Percentiles rank a stretch among this genome's conserved stretches.
Evolutionary conservation across 2,888 invertebrate genomes (phyloP).

Genomic region (Eupsilia transversa): DNA sequence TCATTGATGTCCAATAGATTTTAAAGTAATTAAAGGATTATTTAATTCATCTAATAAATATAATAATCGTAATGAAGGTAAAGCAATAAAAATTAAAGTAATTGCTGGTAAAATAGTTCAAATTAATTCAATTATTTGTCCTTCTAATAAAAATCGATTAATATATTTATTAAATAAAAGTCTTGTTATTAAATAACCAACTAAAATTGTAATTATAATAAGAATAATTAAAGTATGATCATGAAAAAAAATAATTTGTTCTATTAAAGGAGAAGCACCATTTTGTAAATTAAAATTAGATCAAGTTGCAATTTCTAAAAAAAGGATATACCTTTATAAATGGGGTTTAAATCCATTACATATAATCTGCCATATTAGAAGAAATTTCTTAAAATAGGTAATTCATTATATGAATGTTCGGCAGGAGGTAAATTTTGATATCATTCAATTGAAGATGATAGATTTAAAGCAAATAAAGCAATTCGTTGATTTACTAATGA

Average conservation of each 20-base stretch:
- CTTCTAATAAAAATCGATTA: conserved; percentile 90
- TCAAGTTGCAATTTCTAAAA: conserved; percentile 92
- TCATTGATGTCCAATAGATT: conserved; percentile 92
- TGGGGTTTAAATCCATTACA: conserved; percentile 92
- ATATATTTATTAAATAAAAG: conserved; percentile 90
- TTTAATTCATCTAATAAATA: conserved; percentile 92
- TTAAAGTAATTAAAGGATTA: conserved; percentile 90
- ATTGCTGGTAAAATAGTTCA: conserved; percentile 92
- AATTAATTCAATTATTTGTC: conserved; percentile 92
- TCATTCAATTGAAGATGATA: conserved; percentile 92
- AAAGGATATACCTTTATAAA: conserved; percentile 91
- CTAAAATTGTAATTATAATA: conserved; percentile 91
- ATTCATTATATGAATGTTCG: conserved; percentile 91
- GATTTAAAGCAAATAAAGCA: conserved; percentile 86
- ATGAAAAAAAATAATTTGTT: conserved; percentile 92
- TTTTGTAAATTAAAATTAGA: conserved; percentile 91
- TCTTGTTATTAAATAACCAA: conserved; percentile 89
- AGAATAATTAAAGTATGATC: conserved; percentile 91
- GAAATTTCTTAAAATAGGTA: conserved; percentile 89
- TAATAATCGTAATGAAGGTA: conserved; percentile 91
- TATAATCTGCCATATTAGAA: conserved; percentile 91
- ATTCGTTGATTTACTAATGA: conserved; percentile 89
- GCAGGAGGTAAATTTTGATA: conserved; percentile 90
- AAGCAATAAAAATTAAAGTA: conserved; percentile 91
- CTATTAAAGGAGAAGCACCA: conserved; percentile 91